Base-by-base conservation (phyloP, 2,888 invertebrate species). In the Sarcophaga carnaria region DNA sequence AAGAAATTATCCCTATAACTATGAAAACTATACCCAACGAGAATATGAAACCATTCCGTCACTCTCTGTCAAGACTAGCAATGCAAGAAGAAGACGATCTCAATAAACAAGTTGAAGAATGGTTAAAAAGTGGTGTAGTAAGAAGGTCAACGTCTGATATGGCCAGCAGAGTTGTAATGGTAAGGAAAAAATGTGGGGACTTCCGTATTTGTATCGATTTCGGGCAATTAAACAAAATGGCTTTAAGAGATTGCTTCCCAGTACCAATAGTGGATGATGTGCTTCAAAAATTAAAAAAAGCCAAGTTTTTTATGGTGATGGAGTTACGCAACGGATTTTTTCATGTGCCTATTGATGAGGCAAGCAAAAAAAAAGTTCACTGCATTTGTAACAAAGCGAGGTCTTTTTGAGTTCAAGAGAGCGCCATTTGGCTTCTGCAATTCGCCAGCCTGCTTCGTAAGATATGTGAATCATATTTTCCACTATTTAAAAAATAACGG, bases 151-250 rank as follows among this genome's bases (percentile, higher is more conserved):
- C 4, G 67, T 91, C 90, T 1, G 76, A 88, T 12, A 88, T 88
- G 25, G 88, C 89, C 2, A 89, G 90, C 70, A 90, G 89, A 8
- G 87, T 90, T 27, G 79, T 90, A 14, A 37, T 90, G 25, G 89
- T 89, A 2, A 88, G 78, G 62, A 91, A 89, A 72, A 82, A 86
- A 27, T 27, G 87, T 37, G 88, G 88, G 14, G 80, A 78, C 22
- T 80, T 89, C 67, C 85, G 89, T 47, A 69, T 90, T 20, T 89
- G 90, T 59, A 86, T 90, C 2, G 90, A 90, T 67, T 89, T 80
- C 78, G 77, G 86, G 2, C 80, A 84, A 49, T 27, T 88, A 67
- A 89, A 89, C 69, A 66, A 76, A 11, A 60, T 82, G 27, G 85
- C 85, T 6, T 49, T 85, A 20, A 88, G 77, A 64, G 85, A 85